Evolutionary conservation across 1,140 invertebrate species (phyloP).

Genomic region (Philotrypesis tridentata): DNA sequence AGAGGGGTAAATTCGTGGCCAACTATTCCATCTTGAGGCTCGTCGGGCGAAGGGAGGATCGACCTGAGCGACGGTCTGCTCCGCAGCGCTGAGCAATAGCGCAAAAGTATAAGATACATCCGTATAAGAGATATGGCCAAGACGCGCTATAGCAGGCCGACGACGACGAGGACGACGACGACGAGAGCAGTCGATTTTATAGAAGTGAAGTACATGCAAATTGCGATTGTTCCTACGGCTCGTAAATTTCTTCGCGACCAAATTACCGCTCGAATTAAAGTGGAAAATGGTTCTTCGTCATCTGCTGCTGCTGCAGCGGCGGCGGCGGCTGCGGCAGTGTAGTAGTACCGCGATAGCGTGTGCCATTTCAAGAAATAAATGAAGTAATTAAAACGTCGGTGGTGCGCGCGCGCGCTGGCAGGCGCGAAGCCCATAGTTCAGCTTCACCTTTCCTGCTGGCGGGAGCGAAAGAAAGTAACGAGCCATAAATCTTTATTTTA

Average conservation of each 20-base stretch:
- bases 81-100: no score
- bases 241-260: conserved; percentile 48
- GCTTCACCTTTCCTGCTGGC: background rate
- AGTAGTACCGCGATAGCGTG: conserved; percentile 30
- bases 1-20: background rate
- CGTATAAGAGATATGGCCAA: background rate
- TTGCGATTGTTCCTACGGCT: conserved; percentile 34
- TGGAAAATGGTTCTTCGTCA: conserved; percentile 48
- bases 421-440: conserved; percentile 15
- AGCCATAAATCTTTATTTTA: conserved; percentile 39
- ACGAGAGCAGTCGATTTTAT: conserved; percentile 26
- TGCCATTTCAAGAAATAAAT: conserved; percentile 51
- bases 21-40: background rate
- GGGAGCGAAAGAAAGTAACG: conserved; percentile 15
- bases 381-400: conserved; percentile 50
- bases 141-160: no score
- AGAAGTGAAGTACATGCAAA: conserved; percentile 40
- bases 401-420: background rate
- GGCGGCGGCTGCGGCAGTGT: background rate
- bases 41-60: background rate
- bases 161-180: no score
- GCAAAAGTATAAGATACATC: background rate
- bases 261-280: conserved; percentile 39
- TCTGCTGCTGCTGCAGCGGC: background rate
- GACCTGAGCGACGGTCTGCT: background rate